These are phyloP conservation scores for Chironomus tentans DNA, from an alignment of 2,888 invertebrate species.

Conservation along the genomic window DNA sequence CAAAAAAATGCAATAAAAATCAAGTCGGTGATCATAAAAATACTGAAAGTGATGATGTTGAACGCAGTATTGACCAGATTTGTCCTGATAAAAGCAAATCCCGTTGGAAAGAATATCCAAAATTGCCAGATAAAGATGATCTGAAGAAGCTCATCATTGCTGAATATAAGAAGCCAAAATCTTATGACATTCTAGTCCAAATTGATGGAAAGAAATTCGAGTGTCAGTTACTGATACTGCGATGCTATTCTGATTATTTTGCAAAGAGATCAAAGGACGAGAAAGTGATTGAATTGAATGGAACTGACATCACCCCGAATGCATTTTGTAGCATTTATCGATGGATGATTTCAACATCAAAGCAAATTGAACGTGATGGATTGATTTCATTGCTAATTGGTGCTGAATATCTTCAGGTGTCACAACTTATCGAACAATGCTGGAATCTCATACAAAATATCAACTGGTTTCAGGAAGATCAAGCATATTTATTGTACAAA, in stretches of 20 bases:
- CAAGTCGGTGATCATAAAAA: neutral
- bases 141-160: neutral
- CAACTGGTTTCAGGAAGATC: slow-evolving; percentile 61
- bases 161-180: neutral
- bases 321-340: slow-evolving; percentile 67
- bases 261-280: slow-evolving; percentile 34
- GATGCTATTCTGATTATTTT: slow-evolving; percentile 38
- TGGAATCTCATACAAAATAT: slow-evolving; percentile 65
- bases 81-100: neutral
- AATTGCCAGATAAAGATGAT: neutral
- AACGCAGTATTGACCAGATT: neutral
- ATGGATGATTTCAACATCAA: slow-evolving; percentile 71
- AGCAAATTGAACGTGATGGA: slow-evolving; percentile 56
- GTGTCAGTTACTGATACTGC: slow-evolving; percentile 38
- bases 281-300: slow-evolving; percentile 32
- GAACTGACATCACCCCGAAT: slow-evolving; percentile 38
- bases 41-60: neutral
- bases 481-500: slow-evolving; percentile 58
- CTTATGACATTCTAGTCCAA: neutral
- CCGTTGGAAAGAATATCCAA: neutral
- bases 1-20: neutral
- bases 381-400: slow-evolving; percentile 63
- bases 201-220: slow-evolving; percentile 30
- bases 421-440: slow-evolving; percentile 66
- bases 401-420: slow-evolving; percentile 59